Evolutionary conservation across 1,140 invertebrate species (phyloP).

Genomic region (Phocides pigmalion): DNA sequence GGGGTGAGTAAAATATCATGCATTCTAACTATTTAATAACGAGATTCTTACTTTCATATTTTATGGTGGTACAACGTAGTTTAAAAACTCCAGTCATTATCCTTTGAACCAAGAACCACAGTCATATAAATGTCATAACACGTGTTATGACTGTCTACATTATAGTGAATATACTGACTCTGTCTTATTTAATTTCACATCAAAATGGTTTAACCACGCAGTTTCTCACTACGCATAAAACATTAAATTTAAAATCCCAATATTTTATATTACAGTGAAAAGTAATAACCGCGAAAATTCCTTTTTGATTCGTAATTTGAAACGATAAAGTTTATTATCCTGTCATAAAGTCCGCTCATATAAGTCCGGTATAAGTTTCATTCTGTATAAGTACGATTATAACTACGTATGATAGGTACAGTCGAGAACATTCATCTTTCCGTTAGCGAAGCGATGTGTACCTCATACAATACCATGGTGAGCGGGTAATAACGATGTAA

Average conservation of each 20-base stretch:
- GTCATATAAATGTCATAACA: too few relatives aligned
- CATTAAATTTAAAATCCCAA: background rate
- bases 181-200: too few relatives aligned
- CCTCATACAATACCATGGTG: slow-evolving; percentile 34
- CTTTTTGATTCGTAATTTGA: background rate
- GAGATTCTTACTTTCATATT: too few relatives aligned
- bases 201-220: too few relatives aligned
- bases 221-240: background rate
- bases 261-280: background rate
- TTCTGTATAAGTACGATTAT: background rate
- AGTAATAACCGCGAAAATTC: background rate
- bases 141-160: too few relatives aligned
- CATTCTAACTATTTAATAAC: too few relatives aligned
- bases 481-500: slow-evolving; percentile 55
- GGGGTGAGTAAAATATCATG: too few relatives aligned
- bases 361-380: background rate
- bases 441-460: slow-evolving; percentile 25
- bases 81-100: too few relatives aligned
- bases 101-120: too few relatives aligned
- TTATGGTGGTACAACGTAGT: too few relatives aligned
- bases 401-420: background rate
- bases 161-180: too few relatives aligned
- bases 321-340: background rate
- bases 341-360: background rate
- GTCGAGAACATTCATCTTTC: slow-evolving; percentile 17